Evolutionary conservation across 2,113 vertebrate genomes (phyloP).

Genomic region (Zosterops pallidus): DNA sequence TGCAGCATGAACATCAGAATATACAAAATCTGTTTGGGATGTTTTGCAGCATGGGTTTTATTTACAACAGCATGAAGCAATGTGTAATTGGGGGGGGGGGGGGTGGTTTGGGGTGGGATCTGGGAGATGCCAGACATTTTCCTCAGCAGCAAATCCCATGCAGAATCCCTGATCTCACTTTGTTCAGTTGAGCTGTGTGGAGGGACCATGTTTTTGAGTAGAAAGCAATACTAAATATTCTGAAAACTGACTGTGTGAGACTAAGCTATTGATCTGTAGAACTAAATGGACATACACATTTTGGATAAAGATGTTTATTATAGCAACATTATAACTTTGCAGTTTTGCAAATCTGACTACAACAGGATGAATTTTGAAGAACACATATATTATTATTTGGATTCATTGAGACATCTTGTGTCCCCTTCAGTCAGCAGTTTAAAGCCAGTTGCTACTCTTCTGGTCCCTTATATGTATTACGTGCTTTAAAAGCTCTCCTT

Average conservation of each 20-base stretch:
- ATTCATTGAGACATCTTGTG: not conserved
- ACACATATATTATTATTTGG: not conserved
- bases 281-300: not conserved
- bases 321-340: not conserved
- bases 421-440: not conserved
- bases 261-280: not conserved
- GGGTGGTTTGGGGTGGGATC: not conserved
- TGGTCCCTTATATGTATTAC: not conserved
- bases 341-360: not conserved
- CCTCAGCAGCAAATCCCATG: not conserved
- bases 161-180: not conserved
- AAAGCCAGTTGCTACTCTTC: not conserved
- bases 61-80: not conserved
- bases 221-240: not conserved
- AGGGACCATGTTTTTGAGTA: not conserved
- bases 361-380: not conserved
- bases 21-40: not conserved
- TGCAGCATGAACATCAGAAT: not conserved
- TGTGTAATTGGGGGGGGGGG: not conserved
- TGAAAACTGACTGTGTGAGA: not conserved
- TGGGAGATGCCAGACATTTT: not conserved
- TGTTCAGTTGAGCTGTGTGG: not conserved
- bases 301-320: not conserved
- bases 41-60: not conserved
- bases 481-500: not conserved